Base-by-base conservation (phyloP, 37 sponge, comb jelly and placozoan genomes). In the Cladorhizidae sp. region DNA sequence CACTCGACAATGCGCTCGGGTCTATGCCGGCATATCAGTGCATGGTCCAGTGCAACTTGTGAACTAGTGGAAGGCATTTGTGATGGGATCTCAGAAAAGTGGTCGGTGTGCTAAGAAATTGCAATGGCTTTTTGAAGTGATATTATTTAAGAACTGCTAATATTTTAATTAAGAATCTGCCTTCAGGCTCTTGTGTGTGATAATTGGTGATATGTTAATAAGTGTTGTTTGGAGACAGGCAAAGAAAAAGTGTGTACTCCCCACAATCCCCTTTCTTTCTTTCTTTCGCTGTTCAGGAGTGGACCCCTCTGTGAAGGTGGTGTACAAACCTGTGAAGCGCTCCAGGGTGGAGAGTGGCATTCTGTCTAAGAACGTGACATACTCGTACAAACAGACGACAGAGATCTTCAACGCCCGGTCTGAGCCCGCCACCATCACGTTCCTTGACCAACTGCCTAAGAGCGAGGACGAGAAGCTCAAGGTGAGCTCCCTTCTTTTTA, bases 391-490 rank as follows among this genome's bases (percentile, higher is more conserved):
- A 31, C 96, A 95, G 81, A 86, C 84, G 38, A 91, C 93, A n/a
- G 90, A 95, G 61, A 79, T 95, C 54, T 49, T 58, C 51, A 95
- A 91, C 92, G 75, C 64, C 14, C 70, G 87, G 22, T 36, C 22
- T 23, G 96, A 95, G 23, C 72, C 89, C 3, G 78, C 85, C 25
- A 80, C 52, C n/a, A 75, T 95, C 61, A 65, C 75, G 20, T 89
- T 91, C 59, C 73, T 70, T 37, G 96, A 95, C 73, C 96, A 95
- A 40, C 67, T 95, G 15, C 96, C 96, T 11, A 75, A 77, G 57
- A 91, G 92, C 56, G 37, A 77, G 23, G 96, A 95, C 62, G 91
- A 91, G 39, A 95, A 91, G 73, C 85, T 95, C 41, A 95, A 88
- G 87, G 96, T 95, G 31, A 45, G 8, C 49, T 45, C 49, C 9